A percentile compares a stretch with the other conserved stretches of the same genome.
phyloP scores from a whole-genome alignment of 1,140 invertebrate genomes.

The Acromyrmex echinatior region DNA sequence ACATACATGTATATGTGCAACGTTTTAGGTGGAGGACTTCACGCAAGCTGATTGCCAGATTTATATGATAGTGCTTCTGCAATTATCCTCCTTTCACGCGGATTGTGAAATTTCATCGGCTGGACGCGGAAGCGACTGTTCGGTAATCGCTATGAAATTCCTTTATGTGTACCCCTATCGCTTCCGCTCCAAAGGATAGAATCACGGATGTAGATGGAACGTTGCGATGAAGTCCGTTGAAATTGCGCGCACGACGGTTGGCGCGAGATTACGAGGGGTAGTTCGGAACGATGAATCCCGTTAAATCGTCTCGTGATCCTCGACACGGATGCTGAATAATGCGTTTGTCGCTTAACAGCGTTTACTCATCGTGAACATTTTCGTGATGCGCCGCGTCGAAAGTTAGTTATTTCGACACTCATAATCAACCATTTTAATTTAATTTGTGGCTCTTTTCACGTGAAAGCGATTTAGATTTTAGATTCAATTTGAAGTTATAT shows the following conservation, averaged over 20 bases:
- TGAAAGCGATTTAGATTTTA: background rate
- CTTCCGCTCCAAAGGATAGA: background rate
- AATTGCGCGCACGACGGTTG: constrained; percentile 11
- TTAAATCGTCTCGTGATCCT: constrained; percentile 35
- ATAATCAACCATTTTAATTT: background rate
- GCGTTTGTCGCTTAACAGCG: background rate
- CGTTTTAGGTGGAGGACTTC: background rate
- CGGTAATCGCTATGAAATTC: constrained; percentile 32
- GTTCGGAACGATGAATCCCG: background rate
- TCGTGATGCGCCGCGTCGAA: background rate
- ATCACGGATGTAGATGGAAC: constrained; percentile 6
- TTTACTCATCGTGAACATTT: constrained; percentile 13
- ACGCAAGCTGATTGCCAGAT: background rate
- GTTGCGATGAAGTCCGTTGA: constrained; percentile 20
- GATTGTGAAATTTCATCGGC: background rate
- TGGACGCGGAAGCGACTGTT: background rate
- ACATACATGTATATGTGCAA: background rate
- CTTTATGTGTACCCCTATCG: constrained; percentile 18
- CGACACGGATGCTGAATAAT: constrained; percentile 31
- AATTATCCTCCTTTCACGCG: constrained; percentile 27
- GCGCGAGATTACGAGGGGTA: constrained; percentile 19
- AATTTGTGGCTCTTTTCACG: background rate
- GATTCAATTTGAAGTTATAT: background rate
- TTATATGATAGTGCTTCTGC: background rate
- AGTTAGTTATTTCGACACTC: background rate